Conservation (phyloP, 2,797 vertebrate species). For the Lepus oiostolus region DNA sequence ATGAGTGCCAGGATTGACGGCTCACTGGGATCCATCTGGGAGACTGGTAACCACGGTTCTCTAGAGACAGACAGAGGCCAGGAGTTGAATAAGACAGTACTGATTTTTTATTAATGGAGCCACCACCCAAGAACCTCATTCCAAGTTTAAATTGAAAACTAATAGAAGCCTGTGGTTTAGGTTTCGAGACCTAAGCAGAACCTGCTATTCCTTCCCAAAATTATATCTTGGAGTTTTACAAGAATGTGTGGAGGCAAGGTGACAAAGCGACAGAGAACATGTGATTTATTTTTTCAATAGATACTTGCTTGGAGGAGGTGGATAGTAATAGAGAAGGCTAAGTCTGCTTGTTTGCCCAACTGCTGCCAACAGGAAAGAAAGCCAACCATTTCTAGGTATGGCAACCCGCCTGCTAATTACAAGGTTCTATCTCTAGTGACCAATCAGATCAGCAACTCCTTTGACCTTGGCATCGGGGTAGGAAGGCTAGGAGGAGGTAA, state of each 20-base stretch:
- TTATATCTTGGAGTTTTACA: conserved; percentile 14
- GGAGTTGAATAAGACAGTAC: not conserved
- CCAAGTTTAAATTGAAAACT: not conserved
- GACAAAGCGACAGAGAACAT: not conserved
- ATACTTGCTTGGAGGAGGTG: not conserved
- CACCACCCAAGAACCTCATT: not conserved
- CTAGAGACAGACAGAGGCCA: not conserved
- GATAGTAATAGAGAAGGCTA: no score
- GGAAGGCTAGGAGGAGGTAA: not conserved
- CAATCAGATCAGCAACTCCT: not conserved
- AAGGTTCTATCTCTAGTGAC: not conserved
- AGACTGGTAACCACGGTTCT: not conserved
- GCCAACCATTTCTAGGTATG: not conserved
- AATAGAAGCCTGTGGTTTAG: not conserved
- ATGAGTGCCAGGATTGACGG: not conserved
- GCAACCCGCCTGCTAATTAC: not conserved
- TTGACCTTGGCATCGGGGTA: not conserved
- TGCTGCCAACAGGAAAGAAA: not conserved
- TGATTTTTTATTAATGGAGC: not conserved
- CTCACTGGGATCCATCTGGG: not conserved
- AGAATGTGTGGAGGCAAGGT: not conserved
- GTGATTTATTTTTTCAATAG: not conserved
- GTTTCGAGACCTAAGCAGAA: not conserved
- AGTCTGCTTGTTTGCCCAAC: not conserved
- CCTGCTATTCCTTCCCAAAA: not conserved